Conservation (phyloP, 1,140 invertebrate genomes). For the Acromyrmex heyeri region DNA sequence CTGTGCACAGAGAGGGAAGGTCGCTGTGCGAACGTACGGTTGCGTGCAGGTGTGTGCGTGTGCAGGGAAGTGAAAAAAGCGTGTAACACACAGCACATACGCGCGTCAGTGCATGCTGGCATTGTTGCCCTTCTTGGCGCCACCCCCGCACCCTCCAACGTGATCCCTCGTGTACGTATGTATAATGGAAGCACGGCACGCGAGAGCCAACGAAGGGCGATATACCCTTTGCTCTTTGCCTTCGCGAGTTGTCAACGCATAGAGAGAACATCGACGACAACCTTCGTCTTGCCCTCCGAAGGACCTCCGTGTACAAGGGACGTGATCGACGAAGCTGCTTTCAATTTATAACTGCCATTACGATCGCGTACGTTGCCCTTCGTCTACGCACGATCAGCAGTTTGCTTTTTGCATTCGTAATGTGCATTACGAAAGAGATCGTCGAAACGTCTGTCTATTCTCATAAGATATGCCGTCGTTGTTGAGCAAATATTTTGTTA, state of each 20-base stretch:
- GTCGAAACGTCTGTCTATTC: neutral
- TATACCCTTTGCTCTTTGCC: slow-evolving; percentile 71
- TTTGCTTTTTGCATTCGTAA: slow-evolving; percentile 48
- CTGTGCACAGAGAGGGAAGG: neutral
- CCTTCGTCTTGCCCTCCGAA: slow-evolving; percentile 27
- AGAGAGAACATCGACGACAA: slow-evolving; percentile 55
- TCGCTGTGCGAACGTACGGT: slow-evolving; percentile 18
- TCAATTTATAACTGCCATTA: slow-evolving; percentile 53
- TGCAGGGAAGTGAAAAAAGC: slow-evolving; percentile 40
- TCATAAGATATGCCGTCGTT: neutral
- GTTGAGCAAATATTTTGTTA: neutral
- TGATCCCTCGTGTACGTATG: slow-evolving; percentile 40
- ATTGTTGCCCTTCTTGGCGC: slow-evolving; percentile 75
- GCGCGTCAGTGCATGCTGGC: slow-evolving; percentile 66
- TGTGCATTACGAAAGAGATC: slow-evolving; percentile 21
- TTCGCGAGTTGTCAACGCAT: slow-evolving; percentile 52
- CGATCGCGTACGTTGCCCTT: slow-evolving; percentile 42
- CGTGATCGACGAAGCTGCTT: slow-evolving; percentile 19
- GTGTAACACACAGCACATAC: slow-evolving; percentile 59
- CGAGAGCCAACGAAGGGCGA: slow-evolving; percentile 69
- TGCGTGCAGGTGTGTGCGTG: neutral
- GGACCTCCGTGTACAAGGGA: slow-evolving; percentile 15
- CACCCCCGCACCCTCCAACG: slow-evolving; percentile 58
- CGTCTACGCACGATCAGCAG: slow-evolving; percentile 41
- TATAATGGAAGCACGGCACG: slow-evolving; percentile 71